Conservation (phyloP, 2,888 invertebrate genomes). For the Xylota sylvarum region DNA sequence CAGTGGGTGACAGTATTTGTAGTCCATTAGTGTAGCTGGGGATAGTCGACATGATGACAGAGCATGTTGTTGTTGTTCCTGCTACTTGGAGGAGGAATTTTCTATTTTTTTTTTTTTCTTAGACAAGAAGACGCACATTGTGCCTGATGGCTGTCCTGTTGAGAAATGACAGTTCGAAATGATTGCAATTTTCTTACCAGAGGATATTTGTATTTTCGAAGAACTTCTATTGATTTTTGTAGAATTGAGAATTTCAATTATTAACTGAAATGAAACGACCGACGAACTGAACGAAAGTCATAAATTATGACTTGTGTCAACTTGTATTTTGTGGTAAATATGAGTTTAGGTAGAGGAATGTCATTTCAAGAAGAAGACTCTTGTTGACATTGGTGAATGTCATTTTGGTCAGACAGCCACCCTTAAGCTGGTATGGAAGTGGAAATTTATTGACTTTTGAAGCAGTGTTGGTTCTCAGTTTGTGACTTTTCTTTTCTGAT, state of each 20-base stretch:
- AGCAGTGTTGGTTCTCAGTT: too few species aligned
- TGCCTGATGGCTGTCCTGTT: slow-evolving; percentile 26
- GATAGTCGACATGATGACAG: slow-evolving; percentile 59
- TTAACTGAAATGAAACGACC: slow-evolving; percentile 33
- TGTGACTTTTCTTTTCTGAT: too few species aligned
- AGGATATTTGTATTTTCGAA: slow-evolving; percentile 28
- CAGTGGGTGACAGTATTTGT: slow-evolving; percentile 62
- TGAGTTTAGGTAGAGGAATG: not conserved
- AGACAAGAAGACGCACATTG: slow-evolving; percentile 11
- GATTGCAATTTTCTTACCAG: slow-evolving; percentile 47
- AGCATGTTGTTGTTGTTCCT: slow-evolving; percentile 45
- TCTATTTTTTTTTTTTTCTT: slow-evolving; percentile 8
- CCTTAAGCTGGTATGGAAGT: not conserved
- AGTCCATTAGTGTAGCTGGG: slow-evolving; percentile 59
- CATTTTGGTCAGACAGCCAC: too few species aligned
- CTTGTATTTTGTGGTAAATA: not conserved
- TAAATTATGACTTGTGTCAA: slow-evolving; percentile 22
- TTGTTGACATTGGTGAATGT: not conserved
- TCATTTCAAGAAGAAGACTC: not conserved
- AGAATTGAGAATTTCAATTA: slow-evolving; percentile 58
- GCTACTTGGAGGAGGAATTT: not conserved
- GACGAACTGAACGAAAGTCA: slow-evolving; percentile 3
- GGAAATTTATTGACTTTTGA: not conserved
- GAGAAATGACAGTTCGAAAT: slow-evolving; percentile 40
- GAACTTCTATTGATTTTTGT: slow-evolving; percentile 42